Evolutionary conservation across 2,113 vertebrate genomes (phyloP), one percentile per base, ranked within the genome.

Genomic region (Pollimyrus isidori): DNA sequence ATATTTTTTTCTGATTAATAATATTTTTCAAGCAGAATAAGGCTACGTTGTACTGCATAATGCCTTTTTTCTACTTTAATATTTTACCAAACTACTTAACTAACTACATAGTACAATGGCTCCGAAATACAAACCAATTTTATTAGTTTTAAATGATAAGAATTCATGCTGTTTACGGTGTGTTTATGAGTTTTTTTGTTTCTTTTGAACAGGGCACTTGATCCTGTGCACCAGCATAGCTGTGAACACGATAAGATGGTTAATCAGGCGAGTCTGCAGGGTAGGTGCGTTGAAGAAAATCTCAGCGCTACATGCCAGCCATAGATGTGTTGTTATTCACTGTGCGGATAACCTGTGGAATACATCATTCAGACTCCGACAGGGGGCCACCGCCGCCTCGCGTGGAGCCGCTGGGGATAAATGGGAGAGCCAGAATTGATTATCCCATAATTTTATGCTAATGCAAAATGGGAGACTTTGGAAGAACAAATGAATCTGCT

Each of bases 401-500:
- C 86, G 23, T 88, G 30, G 30, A 82, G 69, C 69, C 46, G 10
- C 65, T 7, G 15, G 30, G 62, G 88, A 52, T 84, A 89, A 62
- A 89, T 89, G 52, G 73, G 65, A 90, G 88, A 86, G 42, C 62
- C 7, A 73, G 82, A 90, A 89, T 84, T 91, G 90, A 91, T 91
- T 91, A 88, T 86, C 80, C 87, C 10, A 89, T 90, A 87, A 91
- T 92, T 87, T 89, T 90, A 89, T 69, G 80, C 87, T 90, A 90
- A 92, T 91, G 69, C 89, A 89, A 89, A 65, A 88, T 26, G 76
- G 84, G 69, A 86, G 50, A 89, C 87, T 85, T 87, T 84, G 52
- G 89, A 83, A 86, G 83, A 82, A 19, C 83, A 92, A 92, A 89
- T 90, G 17, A 90, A 89, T 90, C 46, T 89, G 42, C 53, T 90